Evolutionary conservation across 2,113 vertebrate genomes (phyloP).

Genomic region (Nesogale talazaci): DNA sequence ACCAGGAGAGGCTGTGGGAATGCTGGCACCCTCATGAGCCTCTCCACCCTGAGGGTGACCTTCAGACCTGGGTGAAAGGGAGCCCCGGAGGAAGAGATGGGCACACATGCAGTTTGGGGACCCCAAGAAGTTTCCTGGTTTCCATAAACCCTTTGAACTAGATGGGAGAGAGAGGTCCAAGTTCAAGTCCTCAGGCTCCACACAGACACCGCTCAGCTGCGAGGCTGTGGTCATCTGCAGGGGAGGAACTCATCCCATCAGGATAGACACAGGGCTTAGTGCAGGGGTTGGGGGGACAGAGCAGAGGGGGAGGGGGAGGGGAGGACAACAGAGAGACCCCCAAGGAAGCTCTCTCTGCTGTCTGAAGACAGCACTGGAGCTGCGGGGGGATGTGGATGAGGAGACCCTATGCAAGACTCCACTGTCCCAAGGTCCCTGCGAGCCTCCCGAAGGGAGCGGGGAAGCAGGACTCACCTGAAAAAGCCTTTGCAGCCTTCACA

Average conservation of each 20-base stretch:
- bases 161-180: neutral
- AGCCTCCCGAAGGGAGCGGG: accelerated
- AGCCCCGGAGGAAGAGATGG: neutral
- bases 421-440: too few relatives aligned
- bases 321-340: too few relatives aligned
- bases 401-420: neutral
- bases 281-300: neutral
- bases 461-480: constrained; percentile 90
- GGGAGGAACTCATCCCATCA: neutral
- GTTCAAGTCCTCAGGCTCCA: neutral
- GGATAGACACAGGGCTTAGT: neutral
- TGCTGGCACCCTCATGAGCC: neutral
- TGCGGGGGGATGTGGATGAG: neutral
- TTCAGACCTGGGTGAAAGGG: neutral
- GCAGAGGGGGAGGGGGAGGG: too few relatives aligned
- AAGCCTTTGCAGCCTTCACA: constrained; percentile 99
- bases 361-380: neutral
- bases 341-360: neutral
- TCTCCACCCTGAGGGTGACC: neutral
- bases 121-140: neutral
- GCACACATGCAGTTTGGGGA: neutral
- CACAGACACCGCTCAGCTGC: neutral
- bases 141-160: neutral
- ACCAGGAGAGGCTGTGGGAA: neutral
- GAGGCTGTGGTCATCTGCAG: neutral